Base-by-base conservation (phyloP, 2,888 invertebrate genomes). In the Apotomis capreana region DNA sequence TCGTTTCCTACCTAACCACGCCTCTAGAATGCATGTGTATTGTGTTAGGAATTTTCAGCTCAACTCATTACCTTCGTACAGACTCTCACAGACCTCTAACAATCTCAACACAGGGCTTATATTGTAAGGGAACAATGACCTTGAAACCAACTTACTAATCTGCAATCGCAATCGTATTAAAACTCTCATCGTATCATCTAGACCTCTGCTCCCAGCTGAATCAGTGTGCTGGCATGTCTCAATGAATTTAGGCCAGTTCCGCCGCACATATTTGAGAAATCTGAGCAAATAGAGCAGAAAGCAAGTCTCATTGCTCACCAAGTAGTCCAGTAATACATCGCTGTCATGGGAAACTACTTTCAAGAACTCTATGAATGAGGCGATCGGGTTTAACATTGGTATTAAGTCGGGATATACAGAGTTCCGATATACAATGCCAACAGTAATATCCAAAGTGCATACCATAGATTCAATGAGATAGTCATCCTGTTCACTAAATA, bases 391-490 rank as follows among this genome's bases (percentile, higher is more conserved):
- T 64, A 98, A 90, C 95, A 97, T 96, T 5, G 95, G 95, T 79
- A 97, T 95, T 77, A 97, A 92, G 87, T 97, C 97, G 2, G 96
- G 96, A 79, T 96, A 96, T 73, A 96, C 95, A 0, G 96, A 96
- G 81, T 97, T 96, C 65, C 97, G 95, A 84, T 97, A 96, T 40
- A 96, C 96, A 70, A 98, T 95, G 55, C 97, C 97, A 37, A 96
- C 96, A 0, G 97, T 97, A 60, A 98, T 97, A 87, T 98, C 98
- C 63, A 98, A 89, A 52, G 97, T 97, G 86, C 98, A 98, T 6
- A 98, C 97, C 97, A 98, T 97, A 3, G 97, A 96, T 91, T 98
- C 98, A 73, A 98, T 97, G 78, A 98, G 90, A 81, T 97, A 97
- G 88, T 98, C 98, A 83, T 98, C 98, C 86, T 98, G 98, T 88